phyloP scores from a whole-genome alignment of 2,113 vertebrate genomes.

The Piaya cayana region DNA sequence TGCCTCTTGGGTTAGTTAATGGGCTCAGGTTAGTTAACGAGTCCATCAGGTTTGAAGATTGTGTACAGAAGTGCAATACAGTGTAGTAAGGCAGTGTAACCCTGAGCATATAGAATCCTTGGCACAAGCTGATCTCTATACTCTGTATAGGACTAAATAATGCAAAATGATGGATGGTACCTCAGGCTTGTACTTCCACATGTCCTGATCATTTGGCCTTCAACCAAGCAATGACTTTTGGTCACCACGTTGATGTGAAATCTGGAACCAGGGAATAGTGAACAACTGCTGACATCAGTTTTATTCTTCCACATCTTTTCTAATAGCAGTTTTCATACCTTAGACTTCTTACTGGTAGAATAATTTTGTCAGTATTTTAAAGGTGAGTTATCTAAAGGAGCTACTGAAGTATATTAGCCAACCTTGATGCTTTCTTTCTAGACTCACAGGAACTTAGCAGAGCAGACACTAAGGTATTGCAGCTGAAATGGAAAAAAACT shows the following conservation, averaged over 20 bases:
- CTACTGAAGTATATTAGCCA: background rate
- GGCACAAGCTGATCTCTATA: background rate
- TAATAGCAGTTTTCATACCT: background rate
- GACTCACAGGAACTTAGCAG: background rate
- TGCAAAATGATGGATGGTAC: background rate
- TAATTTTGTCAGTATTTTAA: background rate
- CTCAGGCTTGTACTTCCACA: background rate
- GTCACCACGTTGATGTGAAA: background rate
- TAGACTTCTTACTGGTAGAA: background rate
- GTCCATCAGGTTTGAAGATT: fast-evolving
- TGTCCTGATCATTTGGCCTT: background rate
- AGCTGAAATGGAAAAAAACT: background rate
- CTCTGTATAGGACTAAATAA: background rate
- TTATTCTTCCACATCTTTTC: background rate
- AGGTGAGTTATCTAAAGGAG: background rate
- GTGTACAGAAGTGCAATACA: fast-evolving
- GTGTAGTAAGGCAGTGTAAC: background rate
- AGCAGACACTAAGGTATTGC: background rate
- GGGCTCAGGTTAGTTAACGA: background rate
- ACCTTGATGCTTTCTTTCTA: background rate
- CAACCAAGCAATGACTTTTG: background rate
- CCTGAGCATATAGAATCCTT: background rate
- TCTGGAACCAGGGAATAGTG: background rate
- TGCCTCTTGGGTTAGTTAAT: background rate
- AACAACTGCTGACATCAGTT: background rate